phyloP scores from a whole-genome alignment of 2,888 invertebrate species.

The Agonopterix alstromeriana region DNA sequence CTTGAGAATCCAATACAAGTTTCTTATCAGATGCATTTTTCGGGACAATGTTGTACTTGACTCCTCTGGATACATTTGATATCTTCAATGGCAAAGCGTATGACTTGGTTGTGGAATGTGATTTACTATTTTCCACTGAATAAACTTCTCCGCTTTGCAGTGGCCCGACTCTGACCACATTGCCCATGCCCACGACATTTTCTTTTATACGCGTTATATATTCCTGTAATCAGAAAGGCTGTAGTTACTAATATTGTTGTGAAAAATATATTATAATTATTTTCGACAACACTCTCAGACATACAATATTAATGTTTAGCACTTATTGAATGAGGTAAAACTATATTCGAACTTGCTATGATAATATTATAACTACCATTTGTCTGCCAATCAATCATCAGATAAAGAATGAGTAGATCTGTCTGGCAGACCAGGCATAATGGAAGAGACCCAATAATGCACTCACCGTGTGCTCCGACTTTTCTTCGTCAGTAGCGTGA shows the following conservation, averaged over 20 bases:
- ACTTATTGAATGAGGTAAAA: no score
- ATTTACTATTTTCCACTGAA: conserved; percentile 60
- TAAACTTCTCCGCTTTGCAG: conserved; percentile 65
- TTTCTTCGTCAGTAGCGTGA: conserved; percentile 70
- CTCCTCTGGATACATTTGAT: conserved; percentile 63
- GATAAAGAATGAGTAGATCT: not conserved
- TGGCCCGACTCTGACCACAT: conserved; percentile 79
- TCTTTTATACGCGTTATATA: conserved; percentile 78
- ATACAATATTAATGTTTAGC: no score
- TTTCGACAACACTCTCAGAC: no score
- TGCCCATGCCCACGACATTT: conserved; percentile 85
- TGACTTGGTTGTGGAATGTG: conserved; percentile 56
- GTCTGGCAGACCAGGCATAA: not conserved
- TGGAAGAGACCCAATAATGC: not conserved
- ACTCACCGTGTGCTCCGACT: conserved; percentile 62
- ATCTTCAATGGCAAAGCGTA: conserved; percentile 69
- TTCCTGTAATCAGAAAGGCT: conserved; percentile 37
- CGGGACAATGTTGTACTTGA: conserved; percentile 68
- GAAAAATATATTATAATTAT: no score
- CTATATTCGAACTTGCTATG: no score
- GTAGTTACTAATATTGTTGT: no score
- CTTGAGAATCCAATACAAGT: conserved; percentile 63
- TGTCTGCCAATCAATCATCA: no score
- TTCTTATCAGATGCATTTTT: conserved; percentile 71
- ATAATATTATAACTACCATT: no score